These are phyloP conservation scores for Drosophila ustulata DNA, from an alignment of 2,888 invertebrate genomes.

Conservation along the genomic window DNA sequence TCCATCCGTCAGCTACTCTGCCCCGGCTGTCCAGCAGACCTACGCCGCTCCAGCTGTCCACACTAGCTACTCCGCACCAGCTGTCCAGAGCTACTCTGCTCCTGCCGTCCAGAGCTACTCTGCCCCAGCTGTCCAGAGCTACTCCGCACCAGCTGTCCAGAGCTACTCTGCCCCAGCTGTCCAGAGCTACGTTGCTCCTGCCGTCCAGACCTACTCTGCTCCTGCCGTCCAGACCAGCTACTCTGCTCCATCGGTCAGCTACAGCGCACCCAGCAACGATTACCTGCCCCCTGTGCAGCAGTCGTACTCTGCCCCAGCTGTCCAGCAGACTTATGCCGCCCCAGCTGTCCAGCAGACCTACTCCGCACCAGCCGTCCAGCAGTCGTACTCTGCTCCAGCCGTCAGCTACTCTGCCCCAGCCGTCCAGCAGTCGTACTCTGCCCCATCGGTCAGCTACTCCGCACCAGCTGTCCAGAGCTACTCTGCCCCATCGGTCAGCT, in stretches of 20 bases:
- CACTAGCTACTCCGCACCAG: slow-evolving; percentile 47
- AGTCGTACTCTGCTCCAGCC: slow-evolving; percentile 51
- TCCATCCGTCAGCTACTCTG: slow-evolving; percentile 49
- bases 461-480: slow-evolving; percentile 51
- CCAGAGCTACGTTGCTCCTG: slow-evolving; percentile 31
- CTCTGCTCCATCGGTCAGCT: slow-evolving; percentile 52
- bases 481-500: slow-evolving; percentile 49
- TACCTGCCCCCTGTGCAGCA: slow-evolving; percentile 46
- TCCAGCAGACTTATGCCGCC: slow-evolving; percentile 13
- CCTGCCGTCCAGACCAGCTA: slow-evolving; percentile 48
- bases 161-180: slow-evolving; percentile 44
- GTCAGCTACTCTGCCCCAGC: slow-evolving; percentile 14
- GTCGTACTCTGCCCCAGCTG: slow-evolving; percentile 49
- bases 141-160: slow-evolving; percentile 52
- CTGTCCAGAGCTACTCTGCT: slow-evolving; percentile 31
- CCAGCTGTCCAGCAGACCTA: slow-evolving; percentile 29
- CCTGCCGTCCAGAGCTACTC: slow-evolving; percentile 45
- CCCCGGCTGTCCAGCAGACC: slow-evolving; percentile 40
- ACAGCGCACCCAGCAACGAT: slow-evolving; percentile 44
- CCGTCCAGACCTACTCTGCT: slow-evolving; percentile 47
- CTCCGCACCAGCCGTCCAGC: slow-evolving; percentile 54
- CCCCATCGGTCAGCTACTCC: slow-evolving; percentile 50
- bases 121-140: slow-evolving; percentile 42
- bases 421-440: slow-evolving; percentile 44
- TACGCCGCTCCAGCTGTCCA: slow-evolving; percentile 53